Evolutionary conservation across 2,888 invertebrate genomes (phyloP).

Genomic region (Calameuta idolon): DNA sequence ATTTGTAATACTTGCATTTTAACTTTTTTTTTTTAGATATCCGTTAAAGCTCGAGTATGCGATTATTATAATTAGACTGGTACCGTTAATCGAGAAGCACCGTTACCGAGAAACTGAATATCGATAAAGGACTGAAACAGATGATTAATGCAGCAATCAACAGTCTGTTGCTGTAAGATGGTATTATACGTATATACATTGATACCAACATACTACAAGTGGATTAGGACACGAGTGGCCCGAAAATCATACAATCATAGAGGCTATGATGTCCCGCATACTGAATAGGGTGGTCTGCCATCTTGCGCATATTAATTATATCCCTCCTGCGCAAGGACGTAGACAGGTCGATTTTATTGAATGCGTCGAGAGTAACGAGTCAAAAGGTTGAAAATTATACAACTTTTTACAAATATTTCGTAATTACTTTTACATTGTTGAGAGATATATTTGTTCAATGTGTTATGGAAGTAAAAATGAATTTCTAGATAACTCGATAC

Average conservation of each 20-base stretch:
- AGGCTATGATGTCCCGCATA: conserved; percentile 57
- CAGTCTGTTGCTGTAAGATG: conserved; percentile 13
- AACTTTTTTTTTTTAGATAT: not conserved
- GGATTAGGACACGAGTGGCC: conserved; percentile 46
- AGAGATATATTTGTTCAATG: not conserved
- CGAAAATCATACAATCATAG: conserved; percentile 58
- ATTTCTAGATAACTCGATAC: not conserved
- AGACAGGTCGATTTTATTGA: conserved; percentile 14
- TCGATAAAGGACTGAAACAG: conserved; percentile 9
- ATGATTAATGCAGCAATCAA: conserved; percentile 5
- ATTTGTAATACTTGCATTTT: too few relatives aligned
- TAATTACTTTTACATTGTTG: too few relatives aligned
- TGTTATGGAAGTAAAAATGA: not conserved
- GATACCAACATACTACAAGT: not conserved
- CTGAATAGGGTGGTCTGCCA: conserved; percentile 42
- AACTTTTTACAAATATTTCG: not conserved
- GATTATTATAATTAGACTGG: not conserved
- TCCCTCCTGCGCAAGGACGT: not conserved
- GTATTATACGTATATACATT: not conserved
- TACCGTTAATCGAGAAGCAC: not conserved
- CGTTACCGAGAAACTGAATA: not conserved
- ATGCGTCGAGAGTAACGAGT: not conserved
- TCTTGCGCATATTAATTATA: conserved; percentile 58
- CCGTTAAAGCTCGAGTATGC: not conserved
- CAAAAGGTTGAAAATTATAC: not conserved